Evolutionary conservation across 2,888 invertebrate species (phyloP).

Genomic region (Leptopilina drosophilae): DNA sequence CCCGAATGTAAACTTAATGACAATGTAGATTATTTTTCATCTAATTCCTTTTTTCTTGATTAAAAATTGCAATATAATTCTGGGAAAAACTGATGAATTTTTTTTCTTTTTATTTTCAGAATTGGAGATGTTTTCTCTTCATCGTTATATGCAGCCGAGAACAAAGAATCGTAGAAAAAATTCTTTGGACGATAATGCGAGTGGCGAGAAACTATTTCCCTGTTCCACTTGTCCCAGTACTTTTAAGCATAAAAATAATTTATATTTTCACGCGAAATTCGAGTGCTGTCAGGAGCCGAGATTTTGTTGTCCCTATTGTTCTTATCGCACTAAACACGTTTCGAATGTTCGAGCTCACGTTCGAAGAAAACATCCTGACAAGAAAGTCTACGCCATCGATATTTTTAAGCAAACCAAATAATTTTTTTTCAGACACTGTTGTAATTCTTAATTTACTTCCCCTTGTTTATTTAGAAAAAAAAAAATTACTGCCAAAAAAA

Average conservation of each 20-base stretch:
- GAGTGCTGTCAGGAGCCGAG: slow-evolving; percentile 61
- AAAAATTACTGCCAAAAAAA: too few species aligned
- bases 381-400: slow-evolving; percentile 46
- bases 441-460: too few species aligned
- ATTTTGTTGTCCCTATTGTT: slow-evolving; percentile 59
- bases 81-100: background rate
- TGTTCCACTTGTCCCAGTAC: slow-evolving; percentile 68
- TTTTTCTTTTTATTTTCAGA: slow-evolving; percentile 13
- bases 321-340: slow-evolving; percentile 66
- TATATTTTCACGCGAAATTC: slow-evolving; percentile 64
- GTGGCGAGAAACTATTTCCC: slow-evolving; percentile 53
- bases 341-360: slow-evolving; percentile 69
- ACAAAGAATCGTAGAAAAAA: background rate
- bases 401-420: background rate
- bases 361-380: slow-evolving; percentile 62
- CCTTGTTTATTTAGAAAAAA: too few species aligned
- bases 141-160: background rate
- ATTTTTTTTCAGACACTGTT: background rate
- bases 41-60: background rate
- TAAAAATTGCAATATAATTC: background rate
- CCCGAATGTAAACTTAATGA: too few species aligned
- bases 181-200: too few species aligned
- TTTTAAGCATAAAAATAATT: slow-evolving; percentile 70
- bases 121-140: background rate
- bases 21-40: too few species aligned